These are phyloP conservation scores for Notospermus geniculatus DNA, from an alignment of 1,140 invertebrate genomes.

Conservation along the genomic window DNA sequence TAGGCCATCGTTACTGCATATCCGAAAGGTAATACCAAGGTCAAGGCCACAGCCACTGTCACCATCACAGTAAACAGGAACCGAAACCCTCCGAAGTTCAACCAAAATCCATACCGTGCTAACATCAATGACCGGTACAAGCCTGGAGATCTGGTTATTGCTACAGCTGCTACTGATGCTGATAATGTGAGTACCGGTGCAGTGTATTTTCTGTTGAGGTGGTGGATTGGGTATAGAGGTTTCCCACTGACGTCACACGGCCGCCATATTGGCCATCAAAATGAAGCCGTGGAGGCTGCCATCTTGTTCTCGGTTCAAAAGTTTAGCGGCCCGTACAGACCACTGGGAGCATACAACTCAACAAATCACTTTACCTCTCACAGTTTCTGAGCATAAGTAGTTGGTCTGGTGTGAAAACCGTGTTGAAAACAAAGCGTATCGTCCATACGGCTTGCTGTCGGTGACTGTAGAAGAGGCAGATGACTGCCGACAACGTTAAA, in stretches of 20 bases:
- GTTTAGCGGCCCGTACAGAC: too few species aligned
- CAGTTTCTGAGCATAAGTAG: too few species aligned
- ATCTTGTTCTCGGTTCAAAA: too few species aligned
- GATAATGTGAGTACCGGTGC: slow-evolving; percentile 15
- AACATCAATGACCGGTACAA: slow-evolving; percentile 29
- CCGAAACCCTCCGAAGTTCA: slow-evolving; percentile 29
- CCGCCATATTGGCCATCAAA: too few species aligned
- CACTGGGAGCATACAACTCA: too few species aligned
- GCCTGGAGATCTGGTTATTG: slow-evolving; percentile 15
- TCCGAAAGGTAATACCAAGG: slow-evolving; percentile 77
- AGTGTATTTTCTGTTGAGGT: not conserved
- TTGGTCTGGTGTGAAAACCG: too few species aligned
- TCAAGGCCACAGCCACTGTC: slow-evolving; percentile 78
- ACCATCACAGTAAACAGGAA: slow-evolving; percentile 69
- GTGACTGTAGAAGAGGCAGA: not conserved
- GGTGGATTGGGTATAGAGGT: not conserved
- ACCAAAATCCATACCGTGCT: slow-evolving; percentile 17
- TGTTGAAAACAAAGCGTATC: too few species aligned
- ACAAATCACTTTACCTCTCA: too few species aligned
- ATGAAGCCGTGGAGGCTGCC: too few species aligned
- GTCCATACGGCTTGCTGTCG: too few species aligned
- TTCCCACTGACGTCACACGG: too few species aligned
- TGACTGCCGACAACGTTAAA: too few species aligned
- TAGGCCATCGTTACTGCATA: slow-evolving; percentile 75
- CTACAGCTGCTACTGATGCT: slow-evolving; percentile 28